Base-by-base conservation (phyloP, 1,140 invertebrate species). In the Delia radicum region DNA sequence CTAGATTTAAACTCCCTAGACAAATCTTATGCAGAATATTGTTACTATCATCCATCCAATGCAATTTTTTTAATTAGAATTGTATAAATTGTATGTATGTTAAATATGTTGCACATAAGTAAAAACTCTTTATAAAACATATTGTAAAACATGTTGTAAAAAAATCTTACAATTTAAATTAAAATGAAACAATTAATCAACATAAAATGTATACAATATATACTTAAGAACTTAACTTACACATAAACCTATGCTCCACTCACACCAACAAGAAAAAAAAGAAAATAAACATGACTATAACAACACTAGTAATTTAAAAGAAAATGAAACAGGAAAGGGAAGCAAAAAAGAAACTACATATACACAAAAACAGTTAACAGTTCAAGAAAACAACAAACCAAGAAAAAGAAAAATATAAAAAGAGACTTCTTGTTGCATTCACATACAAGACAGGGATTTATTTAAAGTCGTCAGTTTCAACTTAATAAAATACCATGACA, bases 391-490 rank as follows among this genome's bases (percentile, higher is more conserved):
- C 12, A 42, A 15, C 12, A 42, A 15, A 15, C n/a, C n/a, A 42
- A 42, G 37, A 42, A 42, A 10, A 42, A 8, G 15, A 42, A 10
- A 42, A 42, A 42, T 15, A 42, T 15, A 42, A 13, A 10, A 10
- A 13, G 37, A 42, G 37, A 42, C 37, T 42, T 42, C 26, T 29
- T 28, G 10, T 65, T 65, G 26, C 37, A 8, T 27, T 29, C 27
- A 13, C 62, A 29, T 28, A 69, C 21, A 69, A 69, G 65, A 69
- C 65, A 33, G 65, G 65, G 65, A 69, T 69, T 69, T 69, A 69
- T 69, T 69, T 69, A 69, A 69, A 69, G 65, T 69, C 65, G 65
- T 69, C 29, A 33, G 37, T 69, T 69, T 69, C 29, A 69, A 33
- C 65, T 69, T 69, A 69, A 69, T 69, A 69, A 69, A 69, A 69